Evolutionary conservation across 2,888 invertebrate genomes (phyloP).

Genomic region (Trachelus iudaicus): DNA sequence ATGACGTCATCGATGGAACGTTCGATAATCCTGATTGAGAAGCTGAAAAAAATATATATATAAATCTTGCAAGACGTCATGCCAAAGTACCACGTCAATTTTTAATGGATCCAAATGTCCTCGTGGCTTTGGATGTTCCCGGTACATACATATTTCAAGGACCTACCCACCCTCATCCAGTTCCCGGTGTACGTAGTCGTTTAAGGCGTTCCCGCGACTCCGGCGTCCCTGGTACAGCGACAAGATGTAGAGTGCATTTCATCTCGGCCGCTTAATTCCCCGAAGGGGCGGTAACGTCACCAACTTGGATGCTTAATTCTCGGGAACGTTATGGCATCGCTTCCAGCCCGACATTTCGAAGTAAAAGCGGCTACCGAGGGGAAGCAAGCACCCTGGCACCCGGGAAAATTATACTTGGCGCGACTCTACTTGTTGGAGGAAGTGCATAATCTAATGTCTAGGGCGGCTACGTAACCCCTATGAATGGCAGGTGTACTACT

Average conservation of each 20-base stretch:
- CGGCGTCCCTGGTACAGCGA: background rate
- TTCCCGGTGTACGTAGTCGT: background rate
- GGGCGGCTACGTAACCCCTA: slow-evolving; percentile 9
- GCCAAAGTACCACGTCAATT: background rate
- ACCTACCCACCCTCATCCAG: background rate
- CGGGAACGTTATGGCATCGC: slow-evolving; percentile 15
- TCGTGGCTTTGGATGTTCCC: background rate
- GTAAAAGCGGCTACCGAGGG: background rate
- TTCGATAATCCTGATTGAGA: background rate
- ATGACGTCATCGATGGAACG: slow-evolving; percentile 28
- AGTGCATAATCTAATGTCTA: slow-evolving; percentile 29
- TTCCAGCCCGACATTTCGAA: background rate
- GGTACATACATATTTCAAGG: background rate
- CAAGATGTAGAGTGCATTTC: slow-evolving; percentile 19
- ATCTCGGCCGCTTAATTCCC: slow-evolving; percentile 20
- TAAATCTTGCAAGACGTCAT: background rate
- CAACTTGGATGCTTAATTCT: slow-evolving; percentile 26
- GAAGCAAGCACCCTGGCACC: background rate
- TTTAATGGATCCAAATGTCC: background rate
- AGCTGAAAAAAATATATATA: background rate
- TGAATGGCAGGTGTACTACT: background rate
- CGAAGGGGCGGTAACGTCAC: slow-evolving; percentile 22
- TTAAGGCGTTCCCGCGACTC: background rate
- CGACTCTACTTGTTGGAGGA: slow-evolving; percentile 19
- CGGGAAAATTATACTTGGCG: slow-evolving; percentile 25